Evolutionary conservation across 2,113 vertebrate genomes (phyloP), one percentile per base, ranked within the genome.

Genomic region (Strix uralensis): DNA sequence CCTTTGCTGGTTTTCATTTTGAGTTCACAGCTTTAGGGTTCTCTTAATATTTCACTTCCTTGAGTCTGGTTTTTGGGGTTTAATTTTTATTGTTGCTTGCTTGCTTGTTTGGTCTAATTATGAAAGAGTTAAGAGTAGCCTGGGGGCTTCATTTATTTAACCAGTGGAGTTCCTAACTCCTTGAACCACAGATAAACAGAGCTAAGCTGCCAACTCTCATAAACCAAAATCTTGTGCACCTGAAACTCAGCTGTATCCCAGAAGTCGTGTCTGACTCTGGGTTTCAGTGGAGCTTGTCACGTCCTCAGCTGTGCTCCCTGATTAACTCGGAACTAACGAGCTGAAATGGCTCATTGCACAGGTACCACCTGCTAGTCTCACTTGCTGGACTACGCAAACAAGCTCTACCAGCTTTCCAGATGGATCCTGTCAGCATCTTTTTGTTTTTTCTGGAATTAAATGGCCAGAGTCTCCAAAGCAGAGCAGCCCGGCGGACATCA

Each of bases 351-450:
- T 93, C 81, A 8, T 81, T 90, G 65, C 11, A 34, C 75, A 81
- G 80, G 63, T 95, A 91, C 93, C 88, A 91, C 91, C 82, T 97
- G 83, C 91, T 84, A 40, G 46, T 70, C n/a, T 74, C 57, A 29
- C 61, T 91, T 5, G 4, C 63, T 70, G 86, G 69, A 59, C 86
- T 74, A 49, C 65, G 82, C 65, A 80, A 81, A 93, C 54, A 86
- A 90, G 44, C 70, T 15, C 73, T 71, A 44, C 61, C 46, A 85
- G 62, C 65, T 93, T 94, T 93, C 82, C 93, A 95, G 88, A 88
- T 93, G 86, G 63, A 91, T 88, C 72, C 86, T 87, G 66, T 95
- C 95, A 93, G 63, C 85, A 72, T 66, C 40, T 96, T 91, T 96
- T 18, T 42, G 40, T 42, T 18, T 92, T 88, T 79, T 55, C 54